Evolutionary conservation across 1,140 invertebrate genomes (phyloP).

Genomic region (Macrostomum lignano): DNA sequence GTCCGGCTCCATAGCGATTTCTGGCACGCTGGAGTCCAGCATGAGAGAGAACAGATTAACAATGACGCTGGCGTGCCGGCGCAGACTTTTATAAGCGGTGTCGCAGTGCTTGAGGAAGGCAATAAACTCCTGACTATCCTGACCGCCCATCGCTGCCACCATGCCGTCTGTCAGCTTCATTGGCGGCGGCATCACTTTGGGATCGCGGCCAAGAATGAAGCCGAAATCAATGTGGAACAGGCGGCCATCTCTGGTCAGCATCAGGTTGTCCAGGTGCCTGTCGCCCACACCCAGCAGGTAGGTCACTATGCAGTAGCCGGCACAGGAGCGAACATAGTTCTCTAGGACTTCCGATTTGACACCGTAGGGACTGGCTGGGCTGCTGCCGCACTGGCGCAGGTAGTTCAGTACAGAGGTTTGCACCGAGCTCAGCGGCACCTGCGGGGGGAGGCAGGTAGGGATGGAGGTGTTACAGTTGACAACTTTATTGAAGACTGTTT

Average conservation of each 20-base stretch:
- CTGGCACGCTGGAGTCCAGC: constrained; percentile 89
- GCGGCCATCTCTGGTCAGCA: constrained; percentile 55
- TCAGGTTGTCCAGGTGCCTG: constrained; percentile 78
- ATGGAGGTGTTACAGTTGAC: no score
- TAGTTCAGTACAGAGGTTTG: no score
- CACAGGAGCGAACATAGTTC: no score
- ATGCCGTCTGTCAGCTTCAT: constrained; percentile 97
- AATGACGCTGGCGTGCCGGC: constrained; percentile 85
- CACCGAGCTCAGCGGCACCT: no score
- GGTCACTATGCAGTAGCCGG: constrained; percentile 92
- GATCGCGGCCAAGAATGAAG: constrained; percentile 84
- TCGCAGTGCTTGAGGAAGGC: no score
- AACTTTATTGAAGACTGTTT: no score
- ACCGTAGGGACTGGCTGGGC: no score
- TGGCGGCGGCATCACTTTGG: constrained; percentile 80
- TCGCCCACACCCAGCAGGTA: constrained; percentile 89
- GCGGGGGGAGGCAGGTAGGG: no score
- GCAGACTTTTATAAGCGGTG: no score
- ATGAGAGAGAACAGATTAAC: constrained; percentile 87
- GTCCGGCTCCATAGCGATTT: constrained; percentile 88
- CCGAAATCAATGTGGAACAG: constrained; percentile 98
- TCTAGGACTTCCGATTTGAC: no score
- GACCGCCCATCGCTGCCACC: constrained; percentile 97
- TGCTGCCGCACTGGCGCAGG: no score
- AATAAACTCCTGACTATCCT: no score